These are phyloP conservation scores for Phoebastria nigripes DNA, from an alignment of 2,797 vertebrate genomes.

Conservation along the genomic window DNA sequence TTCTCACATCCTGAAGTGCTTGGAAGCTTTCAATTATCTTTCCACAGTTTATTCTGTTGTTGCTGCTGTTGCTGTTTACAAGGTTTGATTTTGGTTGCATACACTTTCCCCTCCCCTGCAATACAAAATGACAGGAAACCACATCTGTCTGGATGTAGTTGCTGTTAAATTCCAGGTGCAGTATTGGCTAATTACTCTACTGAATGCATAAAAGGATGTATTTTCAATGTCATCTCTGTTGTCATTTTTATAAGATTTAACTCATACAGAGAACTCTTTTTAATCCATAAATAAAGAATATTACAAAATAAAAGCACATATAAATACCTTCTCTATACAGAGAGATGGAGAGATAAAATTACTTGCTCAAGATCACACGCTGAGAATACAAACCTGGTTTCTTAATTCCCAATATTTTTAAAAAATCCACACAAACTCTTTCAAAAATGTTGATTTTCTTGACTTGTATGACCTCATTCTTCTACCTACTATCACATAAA, in stretches of 20 bases:
- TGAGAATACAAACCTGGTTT: not conserved
- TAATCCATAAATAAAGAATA: not conserved
- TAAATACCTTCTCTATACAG: not conserved
- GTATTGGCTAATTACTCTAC: not conserved
- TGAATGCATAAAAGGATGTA: not conserved
- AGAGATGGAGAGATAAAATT: not conserved
- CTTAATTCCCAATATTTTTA: not conserved
- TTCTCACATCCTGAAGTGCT: not conserved
- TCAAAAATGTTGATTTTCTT: not conserved
- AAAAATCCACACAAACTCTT: not conserved
- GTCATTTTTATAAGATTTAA: not conserved
- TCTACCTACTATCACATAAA: not conserved
- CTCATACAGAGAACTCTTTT: not conserved
- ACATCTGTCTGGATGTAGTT: slow-evolving; percentile 10
- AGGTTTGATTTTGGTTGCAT: slow-evolving; percentile 15
- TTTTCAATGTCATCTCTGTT: not conserved
- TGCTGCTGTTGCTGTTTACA: not conserved
- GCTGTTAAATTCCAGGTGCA: not conserved
- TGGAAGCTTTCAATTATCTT: not conserved
- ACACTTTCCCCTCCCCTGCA: not conserved
- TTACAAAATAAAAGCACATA: not conserved
- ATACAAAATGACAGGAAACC: not conserved
- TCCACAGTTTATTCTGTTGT: not conserved
- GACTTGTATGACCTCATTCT: not conserved
- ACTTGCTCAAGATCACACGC: not conserved